Percentiles rank a stretch among this genome's conserved stretches.
Evolutionary conservation across 1,140 invertebrate genomes (phyloP).

Genomic region (Plutomurus gul): DNA sequence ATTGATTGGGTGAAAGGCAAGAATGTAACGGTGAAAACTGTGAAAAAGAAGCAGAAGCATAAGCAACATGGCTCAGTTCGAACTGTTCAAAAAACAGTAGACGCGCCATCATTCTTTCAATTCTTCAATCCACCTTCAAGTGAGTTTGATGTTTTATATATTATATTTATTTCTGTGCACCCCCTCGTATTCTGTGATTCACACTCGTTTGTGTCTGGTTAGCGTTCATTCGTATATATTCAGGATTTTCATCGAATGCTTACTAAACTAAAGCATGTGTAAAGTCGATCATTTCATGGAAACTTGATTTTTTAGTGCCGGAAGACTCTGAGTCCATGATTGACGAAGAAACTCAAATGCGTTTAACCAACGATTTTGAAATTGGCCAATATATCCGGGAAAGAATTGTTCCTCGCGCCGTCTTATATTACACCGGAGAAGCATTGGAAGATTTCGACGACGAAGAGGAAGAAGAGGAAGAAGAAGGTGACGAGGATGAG

Average conservation of each 20-base stretch:
- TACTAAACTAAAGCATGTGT: too few relatives aligned
- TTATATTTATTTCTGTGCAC: too few relatives aligned
- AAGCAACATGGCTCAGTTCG: conserved; percentile 89
- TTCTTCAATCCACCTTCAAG: conserved; percentile 90
- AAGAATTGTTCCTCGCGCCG: conserved; percentile 86
- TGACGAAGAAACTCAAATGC: conserved; percentile 73
- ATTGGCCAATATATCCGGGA: conserved; percentile 97
- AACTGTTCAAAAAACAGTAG: conserved; percentile 91
- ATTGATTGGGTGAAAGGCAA: conserved; percentile 97
- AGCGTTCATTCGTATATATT: too few relatives aligned
- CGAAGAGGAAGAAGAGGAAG: conserved; percentile 52
- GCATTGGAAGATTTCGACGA: conserved; percentile 48
- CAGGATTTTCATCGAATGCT: too few relatives aligned
- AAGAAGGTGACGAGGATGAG: conserved; percentile 44
- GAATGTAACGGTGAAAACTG: conserved; percentile 93
- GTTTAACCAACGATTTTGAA: conserved; percentile 91
- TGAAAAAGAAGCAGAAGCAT: conserved; percentile 99
- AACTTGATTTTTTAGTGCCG: too few relatives aligned
- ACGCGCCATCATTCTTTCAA: conserved; percentile 97
- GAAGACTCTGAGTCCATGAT: conserved; percentile 63
- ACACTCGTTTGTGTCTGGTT: too few relatives aligned
- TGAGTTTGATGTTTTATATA: conserved; percentile 57
- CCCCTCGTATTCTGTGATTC: too few relatives aligned
- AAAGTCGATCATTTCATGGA: too few relatives aligned
- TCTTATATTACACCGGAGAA: conserved; percentile 87